These are phyloP conservation scores for Neoaliturus tenellus DNA, from an alignment of 2,888 invertebrate species.

Conservation along the genomic window DNA sequence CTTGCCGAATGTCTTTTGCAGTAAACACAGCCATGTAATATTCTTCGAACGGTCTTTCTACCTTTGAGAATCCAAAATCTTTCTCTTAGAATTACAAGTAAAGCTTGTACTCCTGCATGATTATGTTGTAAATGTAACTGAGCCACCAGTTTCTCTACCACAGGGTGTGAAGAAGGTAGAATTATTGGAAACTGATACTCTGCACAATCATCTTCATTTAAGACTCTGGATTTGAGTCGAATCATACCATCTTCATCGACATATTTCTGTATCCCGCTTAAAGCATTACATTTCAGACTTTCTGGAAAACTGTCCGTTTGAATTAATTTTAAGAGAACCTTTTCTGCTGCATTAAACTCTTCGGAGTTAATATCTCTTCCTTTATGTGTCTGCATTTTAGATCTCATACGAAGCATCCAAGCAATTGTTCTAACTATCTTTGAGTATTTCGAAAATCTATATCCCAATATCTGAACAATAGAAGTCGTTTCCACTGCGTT, in stretches of 20 bases:
- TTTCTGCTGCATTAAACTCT: too few species aligned
- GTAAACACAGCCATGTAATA: not conserved
- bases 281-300: not conserved
- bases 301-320: not conserved
- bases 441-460: not conserved
- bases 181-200: not conserved
- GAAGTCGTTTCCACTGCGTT: too few species aligned
- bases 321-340: not conserved
- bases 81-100: slow-evolving; percentile 19
- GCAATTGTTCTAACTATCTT: not conserved
- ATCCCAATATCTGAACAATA: not conserved
- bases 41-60: too few species aligned
- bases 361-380: too few species aligned
- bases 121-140: not conserved
- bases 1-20: slow-evolving; percentile 63
- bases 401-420: not conserved
- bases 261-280: not conserved
- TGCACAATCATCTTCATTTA: not conserved
- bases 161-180: not conserved
- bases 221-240: not conserved
- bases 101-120: slow-evolving; percentile 30
- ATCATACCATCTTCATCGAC: not conserved
- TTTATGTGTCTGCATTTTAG: not conserved
- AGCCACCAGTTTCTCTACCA: too few species aligned
- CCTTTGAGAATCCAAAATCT: slow-evolving; percentile 48